Conservation (phyloP, 35 echinoderm and acorn worm species). For the Ophiothrix spiculata region DNA sequence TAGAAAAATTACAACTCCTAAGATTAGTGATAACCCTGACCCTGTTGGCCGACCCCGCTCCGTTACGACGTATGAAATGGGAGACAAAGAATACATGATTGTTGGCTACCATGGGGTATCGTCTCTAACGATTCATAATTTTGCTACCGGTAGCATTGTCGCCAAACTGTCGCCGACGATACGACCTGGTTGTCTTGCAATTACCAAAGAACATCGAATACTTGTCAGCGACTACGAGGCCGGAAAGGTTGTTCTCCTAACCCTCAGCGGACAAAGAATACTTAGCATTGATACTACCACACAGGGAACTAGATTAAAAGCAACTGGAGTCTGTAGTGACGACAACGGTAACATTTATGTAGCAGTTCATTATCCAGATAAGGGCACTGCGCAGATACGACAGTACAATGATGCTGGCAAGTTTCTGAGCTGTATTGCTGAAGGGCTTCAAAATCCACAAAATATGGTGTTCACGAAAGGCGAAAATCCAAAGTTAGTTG, state of each 20-base stretch:
- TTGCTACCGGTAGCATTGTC: not conserved
- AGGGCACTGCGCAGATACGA: not conserved
- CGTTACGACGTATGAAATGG: not conserved
- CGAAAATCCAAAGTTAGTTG: not conserved
- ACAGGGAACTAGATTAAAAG: not conserved
- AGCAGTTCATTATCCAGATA: not conserved
- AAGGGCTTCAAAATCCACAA: constrained; percentile 4
- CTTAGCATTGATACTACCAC: not conserved
- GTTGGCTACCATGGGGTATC: not conserved
- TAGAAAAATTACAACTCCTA: not conserved
- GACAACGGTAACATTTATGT: constrained; percentile 16
- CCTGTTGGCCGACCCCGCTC: not conserved
- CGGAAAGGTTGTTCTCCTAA: not conserved
- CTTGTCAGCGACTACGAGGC: not conserved
- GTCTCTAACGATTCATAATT: not conserved
- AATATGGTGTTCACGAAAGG: not conserved
- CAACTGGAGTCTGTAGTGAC: constrained; percentile 11
- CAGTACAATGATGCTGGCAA: constrained; percentile 4
- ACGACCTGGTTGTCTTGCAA: not conserved
- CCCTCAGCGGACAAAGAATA: not conserved
- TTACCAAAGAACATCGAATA: not conserved
- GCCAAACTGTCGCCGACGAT: not conserved
- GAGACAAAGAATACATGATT: not conserved
- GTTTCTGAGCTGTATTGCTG: not conserved
- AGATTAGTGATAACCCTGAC: not conserved